phyloP scores from a whole-genome alignment of 2,888 invertebrate species.

The Meiosimyza platycephala region DNA sequence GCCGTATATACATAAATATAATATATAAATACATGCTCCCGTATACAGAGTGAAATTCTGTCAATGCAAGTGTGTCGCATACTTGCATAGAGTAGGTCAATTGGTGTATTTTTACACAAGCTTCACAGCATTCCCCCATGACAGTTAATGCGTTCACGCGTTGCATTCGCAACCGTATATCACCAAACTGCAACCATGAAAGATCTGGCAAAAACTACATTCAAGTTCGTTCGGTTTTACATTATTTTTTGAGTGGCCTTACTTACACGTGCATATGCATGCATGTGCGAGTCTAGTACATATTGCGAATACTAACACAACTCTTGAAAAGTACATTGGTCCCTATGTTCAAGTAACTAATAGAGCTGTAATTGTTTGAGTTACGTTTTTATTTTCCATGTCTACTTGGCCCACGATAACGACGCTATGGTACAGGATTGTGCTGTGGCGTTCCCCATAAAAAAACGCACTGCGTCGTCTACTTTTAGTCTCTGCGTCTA shows the following conservation, averaged over 20 bases:
- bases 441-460: conserved; percentile 3
- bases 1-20: not conserved
- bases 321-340: not conserved
- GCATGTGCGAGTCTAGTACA: not conserved
- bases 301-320: not conserved
- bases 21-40: conserved; percentile 4
- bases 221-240: not conserved
- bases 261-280: not conserved
- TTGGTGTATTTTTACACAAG: not conserved
- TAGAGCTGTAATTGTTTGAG: conserved; percentile 25
- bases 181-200: conserved; percentile 3
- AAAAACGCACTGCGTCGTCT: conserved; percentile 11
- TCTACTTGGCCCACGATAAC: conserved; percentile 2
- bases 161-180: not conserved
- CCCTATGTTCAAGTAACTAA: conserved; percentile 7
- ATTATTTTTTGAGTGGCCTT: not conserved
- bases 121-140: not conserved
- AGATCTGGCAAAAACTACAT: not conserved
- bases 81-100: conserved; percentile 9
- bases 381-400: conserved; percentile 8
- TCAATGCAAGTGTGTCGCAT: not conserved
- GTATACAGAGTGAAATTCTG: not conserved
- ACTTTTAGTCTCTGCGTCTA: conserved; percentile 18
- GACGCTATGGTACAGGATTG: conserved; percentile 5
- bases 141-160: not conserved